phyloP scores from a whole-genome alignment of 2,888 invertebrate genomes.

The Ormia ochracea region DNA sequence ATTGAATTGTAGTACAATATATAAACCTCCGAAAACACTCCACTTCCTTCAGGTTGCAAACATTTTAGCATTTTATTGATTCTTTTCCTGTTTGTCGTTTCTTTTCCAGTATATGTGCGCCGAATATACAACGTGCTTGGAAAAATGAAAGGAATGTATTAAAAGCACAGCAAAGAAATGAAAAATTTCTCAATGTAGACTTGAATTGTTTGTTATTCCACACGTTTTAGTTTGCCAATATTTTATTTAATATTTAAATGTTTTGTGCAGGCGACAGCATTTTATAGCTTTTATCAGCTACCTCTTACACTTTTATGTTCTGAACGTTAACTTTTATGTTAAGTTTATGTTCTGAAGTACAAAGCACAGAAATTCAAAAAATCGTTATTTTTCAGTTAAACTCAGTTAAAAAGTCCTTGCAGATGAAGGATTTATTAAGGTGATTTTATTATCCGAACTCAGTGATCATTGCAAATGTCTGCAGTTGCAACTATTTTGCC shows the following conservation, averaged over 20 bases:
- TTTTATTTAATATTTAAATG: constrained; percentile 1
- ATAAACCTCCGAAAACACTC: background rate
- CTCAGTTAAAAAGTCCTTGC: too few relatives aligned
- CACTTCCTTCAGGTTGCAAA: background rate
- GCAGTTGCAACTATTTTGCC: too few relatives aligned
- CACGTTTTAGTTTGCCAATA: background rate
- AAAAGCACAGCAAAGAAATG: background rate
- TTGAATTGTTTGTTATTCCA: background rate
- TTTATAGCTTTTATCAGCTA: background rate
- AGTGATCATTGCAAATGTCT: too few relatives aligned
- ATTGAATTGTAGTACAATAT: background rate
- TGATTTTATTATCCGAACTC: too few relatives aligned
- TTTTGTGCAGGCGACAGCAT: background rate
- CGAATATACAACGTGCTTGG: background rate
- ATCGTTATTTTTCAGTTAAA: too few relatives aligned
- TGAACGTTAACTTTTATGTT: background rate
- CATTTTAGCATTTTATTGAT: background rate
- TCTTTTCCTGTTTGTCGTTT: background rate
- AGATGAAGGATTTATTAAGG: too few relatives aligned
- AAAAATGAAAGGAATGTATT: background rate
- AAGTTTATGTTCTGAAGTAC: too few relatives aligned
- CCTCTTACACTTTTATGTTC: background rate
- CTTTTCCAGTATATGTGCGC: background rate
- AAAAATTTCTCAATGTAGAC: constrained; percentile 13
- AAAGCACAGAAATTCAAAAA: too few relatives aligned